phyloP scores from a whole-genome alignment of 2,113 vertebrate genomes.

The Neopipo cinnamomea region DNA sequence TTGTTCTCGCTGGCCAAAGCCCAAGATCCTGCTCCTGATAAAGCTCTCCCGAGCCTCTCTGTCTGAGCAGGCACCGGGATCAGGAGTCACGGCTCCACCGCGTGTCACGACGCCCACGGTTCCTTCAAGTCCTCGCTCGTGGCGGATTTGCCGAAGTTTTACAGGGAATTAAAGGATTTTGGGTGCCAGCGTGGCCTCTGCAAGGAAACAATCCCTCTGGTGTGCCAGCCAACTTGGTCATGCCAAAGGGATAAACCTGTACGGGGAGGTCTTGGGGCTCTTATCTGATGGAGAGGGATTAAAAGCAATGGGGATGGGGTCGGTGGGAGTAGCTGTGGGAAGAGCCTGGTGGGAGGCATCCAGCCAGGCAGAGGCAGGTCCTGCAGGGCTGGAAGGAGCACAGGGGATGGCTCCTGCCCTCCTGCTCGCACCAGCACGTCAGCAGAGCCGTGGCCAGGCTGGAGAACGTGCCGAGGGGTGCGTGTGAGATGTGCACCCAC shows the following conservation, averaged over 20 bases:
- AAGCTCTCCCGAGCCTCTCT: not conserved
- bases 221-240: not conserved
- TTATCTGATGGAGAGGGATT: not conserved
- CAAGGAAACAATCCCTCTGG: not conserved
- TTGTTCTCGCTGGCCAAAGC: not conserved
- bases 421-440: not conserved
- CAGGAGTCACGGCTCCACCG: not conserved
- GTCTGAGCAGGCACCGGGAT: not conserved
- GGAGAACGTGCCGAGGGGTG: not conserved
- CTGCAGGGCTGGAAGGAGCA: not conserved
- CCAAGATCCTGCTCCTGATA: conserved; percentile 19
- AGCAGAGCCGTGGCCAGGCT: not conserved
- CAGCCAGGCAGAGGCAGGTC: not conserved
- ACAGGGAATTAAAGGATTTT: conserved; percentile 31
- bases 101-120: fast-evolving
- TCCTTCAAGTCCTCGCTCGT: not conserved
- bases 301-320: not conserved
- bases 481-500: not conserved
- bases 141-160: not conserved
- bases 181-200: not conserved
- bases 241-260: not conserved
- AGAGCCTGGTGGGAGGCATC: fast-evolving
- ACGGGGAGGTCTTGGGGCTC: not conserved
- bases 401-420: not conserved
- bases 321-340: not conserved